Evolutionary conservation across 2,797 vertebrate genomes (phyloP).

Genomic region (Podarcis siculus): DNA sequence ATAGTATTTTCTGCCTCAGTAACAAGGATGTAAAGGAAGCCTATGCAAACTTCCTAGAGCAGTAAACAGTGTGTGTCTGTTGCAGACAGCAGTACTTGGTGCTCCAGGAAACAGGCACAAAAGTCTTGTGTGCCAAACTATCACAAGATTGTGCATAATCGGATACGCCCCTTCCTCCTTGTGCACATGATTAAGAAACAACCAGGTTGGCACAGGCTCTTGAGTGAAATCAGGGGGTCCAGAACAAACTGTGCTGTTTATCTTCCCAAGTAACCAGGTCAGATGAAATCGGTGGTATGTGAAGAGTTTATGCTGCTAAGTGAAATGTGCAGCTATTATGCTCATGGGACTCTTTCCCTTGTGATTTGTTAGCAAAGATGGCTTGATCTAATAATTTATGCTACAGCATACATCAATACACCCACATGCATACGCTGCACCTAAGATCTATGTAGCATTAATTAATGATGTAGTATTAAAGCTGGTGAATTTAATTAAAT

Average conservation of each 20-base stretch:
- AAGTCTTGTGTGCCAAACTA: neutral
- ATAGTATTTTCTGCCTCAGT: neutral
- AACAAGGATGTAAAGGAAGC: neutral
- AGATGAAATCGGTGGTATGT: neutral
- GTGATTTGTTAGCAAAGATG: constrained; percentile 9
- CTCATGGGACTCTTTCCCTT: neutral
- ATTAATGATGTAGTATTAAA: neutral
- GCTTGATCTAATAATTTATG: constrained; percentile 19
- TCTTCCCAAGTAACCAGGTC: neutral
- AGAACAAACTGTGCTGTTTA: neutral
- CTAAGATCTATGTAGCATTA: neutral
- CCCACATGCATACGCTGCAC: neutral
- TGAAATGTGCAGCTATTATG: neutral
- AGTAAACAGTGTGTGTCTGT: neutral
- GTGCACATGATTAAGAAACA: neutral
- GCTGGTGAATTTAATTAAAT: neutral
- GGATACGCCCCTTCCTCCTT: neutral
- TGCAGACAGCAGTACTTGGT: neutral
- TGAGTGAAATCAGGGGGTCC: neutral
- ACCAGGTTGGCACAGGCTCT: neutral
- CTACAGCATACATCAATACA: neutral
- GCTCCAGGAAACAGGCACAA: neutral
- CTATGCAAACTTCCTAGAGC: neutral
- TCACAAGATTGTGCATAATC: neutral
- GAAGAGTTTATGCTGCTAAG: neutral